phyloP scores from a whole-genome alignment of 2,797 vertebrate species.

The Sebastes vulpes region DNA sequence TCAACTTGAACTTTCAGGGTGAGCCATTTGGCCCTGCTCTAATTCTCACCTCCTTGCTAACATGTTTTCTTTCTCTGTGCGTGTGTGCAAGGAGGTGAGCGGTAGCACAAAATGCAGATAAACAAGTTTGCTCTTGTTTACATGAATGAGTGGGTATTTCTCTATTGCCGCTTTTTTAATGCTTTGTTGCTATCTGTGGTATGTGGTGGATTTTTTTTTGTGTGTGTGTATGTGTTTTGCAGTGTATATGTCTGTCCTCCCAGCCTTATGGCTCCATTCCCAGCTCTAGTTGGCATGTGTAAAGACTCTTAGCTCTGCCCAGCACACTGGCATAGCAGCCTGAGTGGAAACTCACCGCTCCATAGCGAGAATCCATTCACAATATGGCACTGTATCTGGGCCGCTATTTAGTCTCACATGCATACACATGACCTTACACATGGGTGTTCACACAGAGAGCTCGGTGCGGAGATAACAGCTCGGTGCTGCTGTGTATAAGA shows the following conservation, averaged over 20 bases:
- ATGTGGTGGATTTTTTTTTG: conserved; percentile 4
- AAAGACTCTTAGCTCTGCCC: conserved; percentile 44
- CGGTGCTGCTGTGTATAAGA: conserved; percentile 29
- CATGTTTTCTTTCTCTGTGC: conserved; percentile 40
- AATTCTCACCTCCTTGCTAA: conserved; percentile 73
- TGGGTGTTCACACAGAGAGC: conserved; percentile 17
- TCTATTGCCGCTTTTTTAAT: conserved; percentile 21
- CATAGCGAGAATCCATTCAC: conserved; percentile 72
- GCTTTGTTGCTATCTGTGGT: conserved; percentile 25
- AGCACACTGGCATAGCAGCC: conserved; percentile 46
- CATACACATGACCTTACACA: conserved; percentile 19
- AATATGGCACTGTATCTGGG: conserved; percentile 62
- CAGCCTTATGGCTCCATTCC: conserved; percentile 60
- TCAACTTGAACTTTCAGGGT: conserved; percentile 79
- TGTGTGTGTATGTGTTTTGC: conserved; percentile 31
- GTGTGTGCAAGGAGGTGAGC: conserved; percentile 43
- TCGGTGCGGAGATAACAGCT: conserved; percentile 9
- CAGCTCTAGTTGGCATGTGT: conserved; percentile 64
- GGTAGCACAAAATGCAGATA: conserved; percentile 41
- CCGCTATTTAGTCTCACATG: conserved; percentile 40
- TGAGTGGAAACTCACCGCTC: conserved; percentile 59
- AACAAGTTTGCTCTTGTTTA: conserved; percentile 54
- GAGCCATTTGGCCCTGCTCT: conserved; percentile 77
- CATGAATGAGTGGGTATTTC: conserved; percentile 31
- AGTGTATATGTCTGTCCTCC: conserved; percentile 31